A percentile compares a stretch with the other conserved stretches of the same genome.
Conservation (phyloP, 2,113 vertebrate genomes). For the Seriola aureovittata region DNA sequence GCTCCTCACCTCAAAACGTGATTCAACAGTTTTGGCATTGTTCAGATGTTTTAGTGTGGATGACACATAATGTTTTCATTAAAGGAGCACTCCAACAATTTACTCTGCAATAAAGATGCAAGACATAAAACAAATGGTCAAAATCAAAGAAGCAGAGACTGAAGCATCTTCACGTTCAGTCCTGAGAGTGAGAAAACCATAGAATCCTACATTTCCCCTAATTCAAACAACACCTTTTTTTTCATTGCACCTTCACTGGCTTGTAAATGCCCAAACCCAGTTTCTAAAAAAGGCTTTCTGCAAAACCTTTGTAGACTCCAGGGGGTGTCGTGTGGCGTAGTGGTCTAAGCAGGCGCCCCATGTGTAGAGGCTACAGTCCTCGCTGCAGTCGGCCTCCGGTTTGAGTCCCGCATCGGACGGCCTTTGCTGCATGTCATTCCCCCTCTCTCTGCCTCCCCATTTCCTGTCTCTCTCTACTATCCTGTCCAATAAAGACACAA, state of each 20-base stretch:
- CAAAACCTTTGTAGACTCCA: neutral
- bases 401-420: too few species aligned
- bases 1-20: too few species aligned
- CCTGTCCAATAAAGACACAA: too few species aligned
- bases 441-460: too few species aligned
- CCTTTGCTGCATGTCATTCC: too few species aligned
- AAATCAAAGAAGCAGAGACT: neutral
- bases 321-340: neutral
- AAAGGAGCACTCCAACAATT: neutral
- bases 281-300: neutral
- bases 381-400: too few species aligned
- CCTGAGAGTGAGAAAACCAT: neutral
- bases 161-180: neutral
- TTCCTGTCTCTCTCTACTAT: too few species aligned
- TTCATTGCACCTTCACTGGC: neutral
- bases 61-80: neutral
- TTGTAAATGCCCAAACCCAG: neutral
- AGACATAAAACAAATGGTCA: neutral
- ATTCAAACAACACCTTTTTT: neutral
- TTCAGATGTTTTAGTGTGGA: too few species aligned
- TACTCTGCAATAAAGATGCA: too few species aligned
- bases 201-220: neutral
- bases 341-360: too few species aligned
- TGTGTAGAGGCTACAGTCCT: too few species aligned
- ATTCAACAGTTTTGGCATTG: too few species aligned